A percentile compares a stretch with the other conserved stretches of the same genome.
Conservation (phyloP, 1,140 invertebrate species). For the Drosophila parabipectinata region DNA sequence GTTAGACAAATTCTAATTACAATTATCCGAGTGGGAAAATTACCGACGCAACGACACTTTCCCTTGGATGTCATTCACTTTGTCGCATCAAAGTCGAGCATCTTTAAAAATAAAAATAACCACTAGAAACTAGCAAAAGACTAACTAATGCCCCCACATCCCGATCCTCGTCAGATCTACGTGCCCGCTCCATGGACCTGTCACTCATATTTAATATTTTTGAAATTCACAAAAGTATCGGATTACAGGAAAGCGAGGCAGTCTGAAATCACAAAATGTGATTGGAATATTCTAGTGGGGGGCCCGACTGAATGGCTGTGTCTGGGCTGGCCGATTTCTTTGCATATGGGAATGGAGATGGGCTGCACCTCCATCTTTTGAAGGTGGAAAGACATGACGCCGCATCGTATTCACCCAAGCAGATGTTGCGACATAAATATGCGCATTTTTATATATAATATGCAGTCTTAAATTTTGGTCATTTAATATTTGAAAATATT, state of each 20-base stretch:
- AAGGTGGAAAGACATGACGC: conserved; percentile 47
- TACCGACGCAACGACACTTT: conserved; percentile 51
- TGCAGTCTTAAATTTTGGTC: conserved; percentile 11
- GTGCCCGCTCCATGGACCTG: conserved; percentile 60
- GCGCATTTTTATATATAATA: neutral
- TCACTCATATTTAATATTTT: conserved; percentile 83
- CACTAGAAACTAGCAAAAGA: conserved; percentile 39
- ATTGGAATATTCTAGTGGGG: conserved; percentile 60
- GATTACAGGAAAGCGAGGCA: conserved; percentile 81
- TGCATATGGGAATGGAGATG: conserved; percentile 6
- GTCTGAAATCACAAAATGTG: conserved; percentile 82
- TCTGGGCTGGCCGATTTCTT: conserved; percentile 19
- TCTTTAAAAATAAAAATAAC: conserved; percentile 74
- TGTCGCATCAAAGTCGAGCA: conserved; percentile 71
- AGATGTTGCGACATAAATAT: conserved; percentile 59
- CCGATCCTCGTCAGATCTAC: conserved; percentile 19
- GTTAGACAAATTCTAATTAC: conserved; percentile 52
- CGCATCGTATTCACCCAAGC: conserved; percentile 24
- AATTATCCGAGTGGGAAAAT: conserved; percentile 50
- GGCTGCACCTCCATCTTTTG: conserved; percentile 29
- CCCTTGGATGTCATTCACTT: conserved; percentile 73
- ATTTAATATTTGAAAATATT: conserved; percentile 6
- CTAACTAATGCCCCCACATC: conserved; percentile 56
- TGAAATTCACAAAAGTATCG: conserved; percentile 82
- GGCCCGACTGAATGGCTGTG: conserved; percentile 29